Evolutionary conservation across 2,888 invertebrate species (phyloP).

Genomic region (Orthonevra nobilis): DNA sequence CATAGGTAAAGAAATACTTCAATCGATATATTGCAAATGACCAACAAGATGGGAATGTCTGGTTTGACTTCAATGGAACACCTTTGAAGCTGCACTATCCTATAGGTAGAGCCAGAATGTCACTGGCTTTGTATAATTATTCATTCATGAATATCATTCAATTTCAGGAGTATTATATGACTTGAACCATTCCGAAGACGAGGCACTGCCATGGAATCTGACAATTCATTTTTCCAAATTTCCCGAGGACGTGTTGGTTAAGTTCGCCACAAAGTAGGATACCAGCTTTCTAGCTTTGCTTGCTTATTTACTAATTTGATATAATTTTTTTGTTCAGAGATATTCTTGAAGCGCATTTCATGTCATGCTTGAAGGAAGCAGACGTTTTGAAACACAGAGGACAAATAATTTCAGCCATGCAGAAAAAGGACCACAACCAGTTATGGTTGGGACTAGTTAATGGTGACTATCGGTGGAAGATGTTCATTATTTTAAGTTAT

Average conservation of each 20-base stretch:
- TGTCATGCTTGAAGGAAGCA: constrained; percentile 98
- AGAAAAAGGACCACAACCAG: constrained; percentile 97
- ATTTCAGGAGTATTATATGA: constrained; percentile 97
- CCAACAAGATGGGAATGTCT: constrained; percentile 92
- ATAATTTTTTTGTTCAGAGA: constrained; percentile 85
- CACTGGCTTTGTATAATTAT: background rate
- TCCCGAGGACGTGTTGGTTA: constrained; percentile 93
- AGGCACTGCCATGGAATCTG: constrained; percentile 93
- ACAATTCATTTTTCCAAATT: constrained; percentile 97
- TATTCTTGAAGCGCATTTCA: constrained; percentile 94
- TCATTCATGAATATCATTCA: background rate
- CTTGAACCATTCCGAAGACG: constrained; percentile 85
- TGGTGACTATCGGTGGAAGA: constrained; percentile 82
- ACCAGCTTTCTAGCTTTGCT: too few species aligned
- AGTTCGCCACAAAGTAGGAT: constrained; percentile 89
- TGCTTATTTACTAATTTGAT: too few species aligned
- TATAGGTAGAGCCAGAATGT: constrained; percentile 81
- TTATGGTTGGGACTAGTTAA: constrained; percentile 96
- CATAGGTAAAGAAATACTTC: constrained; percentile 93
- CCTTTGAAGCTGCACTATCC: constrained; percentile 95
- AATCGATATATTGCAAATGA: constrained; percentile 89
- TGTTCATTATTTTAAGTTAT: background rate
- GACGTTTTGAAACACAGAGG: constrained; percentile 98
- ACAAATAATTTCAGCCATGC: constrained; percentile 93
- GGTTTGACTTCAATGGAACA: constrained; percentile 95